Percentiles rank a stretch among this genome's conserved stretches.
phyloP scores from a whole-genome alignment of 2,797 vertebrate species.

The Rhabdophis nuchalis region DNA sequence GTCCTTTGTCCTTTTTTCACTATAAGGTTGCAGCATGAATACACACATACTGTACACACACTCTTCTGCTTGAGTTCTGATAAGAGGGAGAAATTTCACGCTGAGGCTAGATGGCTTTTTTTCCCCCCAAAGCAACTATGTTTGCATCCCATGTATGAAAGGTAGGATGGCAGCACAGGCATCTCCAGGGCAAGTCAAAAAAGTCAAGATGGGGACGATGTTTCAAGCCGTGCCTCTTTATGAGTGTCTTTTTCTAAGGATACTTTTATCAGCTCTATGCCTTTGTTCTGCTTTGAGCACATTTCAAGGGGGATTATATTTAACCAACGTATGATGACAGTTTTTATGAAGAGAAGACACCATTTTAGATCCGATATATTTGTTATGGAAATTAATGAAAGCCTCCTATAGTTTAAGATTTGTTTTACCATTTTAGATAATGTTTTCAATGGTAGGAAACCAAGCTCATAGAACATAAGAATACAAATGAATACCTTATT shows the following conservation, averaged over 20 bases:
- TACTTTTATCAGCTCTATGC: neutral
- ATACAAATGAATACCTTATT: neutral
- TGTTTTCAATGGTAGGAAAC: neutral
- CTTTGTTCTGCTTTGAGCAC: neutral
- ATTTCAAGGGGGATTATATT: neutral
- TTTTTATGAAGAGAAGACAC: neutral
- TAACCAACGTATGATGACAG: neutral
- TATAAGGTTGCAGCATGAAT: neutral
- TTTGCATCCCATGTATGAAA: neutral
- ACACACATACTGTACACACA: neutral
- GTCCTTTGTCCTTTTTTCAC: constrained; percentile 55
- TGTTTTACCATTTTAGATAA: neutral
- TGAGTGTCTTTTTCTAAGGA: neutral
- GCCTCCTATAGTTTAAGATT: neutral
- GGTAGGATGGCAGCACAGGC: neutral
- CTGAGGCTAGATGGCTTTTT: neutral
- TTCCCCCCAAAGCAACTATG: neutral
- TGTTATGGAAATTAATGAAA: neutral
- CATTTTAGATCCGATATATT: neutral
- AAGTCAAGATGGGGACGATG: neutral
- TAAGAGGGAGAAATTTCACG: neutral
- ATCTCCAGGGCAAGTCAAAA: neutral
- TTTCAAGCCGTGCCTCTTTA: neutral
- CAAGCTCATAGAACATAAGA: neutral
- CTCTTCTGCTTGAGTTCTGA: neutral